These are phyloP conservation scores for Sylvicola cinctus DNA, from an alignment of 2,888 invertebrate species.

Conservation along the genomic window DNA sequence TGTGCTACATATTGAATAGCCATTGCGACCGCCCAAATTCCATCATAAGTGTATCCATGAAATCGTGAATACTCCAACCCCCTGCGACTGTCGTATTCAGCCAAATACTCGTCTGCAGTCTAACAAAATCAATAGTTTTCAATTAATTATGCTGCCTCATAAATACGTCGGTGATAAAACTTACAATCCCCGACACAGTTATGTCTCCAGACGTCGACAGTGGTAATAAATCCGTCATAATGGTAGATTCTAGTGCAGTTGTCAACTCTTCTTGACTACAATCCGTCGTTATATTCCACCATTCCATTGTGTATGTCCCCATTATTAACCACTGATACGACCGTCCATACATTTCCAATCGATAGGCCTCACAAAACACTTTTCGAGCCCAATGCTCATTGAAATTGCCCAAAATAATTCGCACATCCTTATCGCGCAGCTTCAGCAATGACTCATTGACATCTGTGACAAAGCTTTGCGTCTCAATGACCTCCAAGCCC, in stretches of 20 bases:
- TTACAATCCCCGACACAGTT: slow-evolving; percentile 77
- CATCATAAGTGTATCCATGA: slow-evolving; percentile 97
- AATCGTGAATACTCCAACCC: slow-evolving; percentile 77
- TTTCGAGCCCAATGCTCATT: slow-evolving; percentile 82
- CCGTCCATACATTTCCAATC: slow-evolving; percentile 70
- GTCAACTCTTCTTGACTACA: slow-evolving; percentile 55
- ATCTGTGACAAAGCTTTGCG: slow-evolving; percentile 83
- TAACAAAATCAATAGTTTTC: slow-evolving; percentile 19
- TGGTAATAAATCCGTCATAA: slow-evolving; percentile 72
- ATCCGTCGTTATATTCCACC: slow-evolving; percentile 49
- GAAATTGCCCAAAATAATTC: slow-evolving; percentile 91
- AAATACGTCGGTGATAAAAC: slow-evolving; percentile 17
- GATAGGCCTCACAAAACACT: slow-evolving; percentile 75
- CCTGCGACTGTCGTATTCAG: slow-evolving; percentile 62
- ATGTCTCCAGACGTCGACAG: slow-evolving; percentile 69
- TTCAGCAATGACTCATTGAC: slow-evolving; percentile 58
- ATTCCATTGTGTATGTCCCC: slow-evolving; percentile 59
- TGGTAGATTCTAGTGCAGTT: slow-evolving; percentile 66
- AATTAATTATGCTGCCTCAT: background rate
- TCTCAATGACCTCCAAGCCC: slow-evolving; percentile 65
- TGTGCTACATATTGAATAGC: slow-evolving; percentile 83
- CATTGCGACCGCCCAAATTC: slow-evolving; percentile 89
- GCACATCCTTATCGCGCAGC: slow-evolving; percentile 74
- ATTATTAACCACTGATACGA: slow-evolving; percentile 92
- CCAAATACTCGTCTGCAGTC: slow-evolving; percentile 77